Base-by-base conservation (phyloP, 2,888 invertebrate genomes). In the Thysanoteuthis rhombus region DNA sequence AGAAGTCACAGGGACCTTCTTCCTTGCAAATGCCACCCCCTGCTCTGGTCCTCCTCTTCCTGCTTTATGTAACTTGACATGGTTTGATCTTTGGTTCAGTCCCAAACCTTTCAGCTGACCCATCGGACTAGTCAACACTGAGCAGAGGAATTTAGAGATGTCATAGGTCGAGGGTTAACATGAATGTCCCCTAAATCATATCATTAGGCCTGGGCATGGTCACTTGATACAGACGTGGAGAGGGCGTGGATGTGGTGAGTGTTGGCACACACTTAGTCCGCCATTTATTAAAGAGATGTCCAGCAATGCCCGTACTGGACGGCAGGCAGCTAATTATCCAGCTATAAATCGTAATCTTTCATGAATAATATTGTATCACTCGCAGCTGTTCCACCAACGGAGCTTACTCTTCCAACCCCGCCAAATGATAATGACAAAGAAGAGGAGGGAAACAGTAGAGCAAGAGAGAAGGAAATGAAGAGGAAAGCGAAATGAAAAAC, bases 341-440 rank as follows among this genome's bases (percentile, higher is more conserved):
- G 45, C 92, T 45, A 92, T 92, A 92, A 92, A 92, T 92, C 92
- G 92, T 45, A 92, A 45, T 92, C 92, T 92, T 92, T 40, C 92
- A 32, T 92, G 40, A 92, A 92, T 92, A 92, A 92, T 92, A 92
- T 92, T 92, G 92, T 92, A 92, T 92, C 92, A 92, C 42, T 92
- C 92, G 45, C 92, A 92, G 92, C 92, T 92, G 92, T 92, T 40
- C 92, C 92, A n/a, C n/a, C 42, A 92, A 40, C 92, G n/a, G 36
- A 5, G 42, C 92, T 92, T 32, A 92, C 42, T 28, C 92, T 45
- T 6, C 40, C 45, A 32, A 6, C 22, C n/a, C n/a, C 32, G 28
- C n/a, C n/a, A n/a, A 75, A 75, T 75, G 75, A 75, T n/a, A 22
- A 42, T 40, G 22, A 40, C 6, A 39, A 10, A 39, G 22, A 32